These are phyloP conservation scores for Balanococcus diminutus DNA, from an alignment of 2,888 invertebrate genomes.

Conservation along the genomic window DNA sequence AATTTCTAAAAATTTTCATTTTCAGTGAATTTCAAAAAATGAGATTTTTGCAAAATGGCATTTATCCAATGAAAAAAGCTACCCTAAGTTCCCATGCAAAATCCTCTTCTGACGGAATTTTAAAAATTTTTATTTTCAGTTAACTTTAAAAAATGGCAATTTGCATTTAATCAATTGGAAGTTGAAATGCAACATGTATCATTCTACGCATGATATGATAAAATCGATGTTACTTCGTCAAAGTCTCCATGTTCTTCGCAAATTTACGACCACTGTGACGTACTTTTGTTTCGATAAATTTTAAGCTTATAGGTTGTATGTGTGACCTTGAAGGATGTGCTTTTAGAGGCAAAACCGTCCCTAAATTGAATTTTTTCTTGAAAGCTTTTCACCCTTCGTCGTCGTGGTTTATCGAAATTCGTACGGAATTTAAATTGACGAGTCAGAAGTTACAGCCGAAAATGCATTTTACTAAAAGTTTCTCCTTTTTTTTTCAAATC, in stretches of 20 bases:
- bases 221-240: background rate
- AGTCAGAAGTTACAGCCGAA: background rate
- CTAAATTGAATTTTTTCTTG: background rate
- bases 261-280: background rate
- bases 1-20: too few relatives aligned
- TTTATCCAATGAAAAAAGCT: too few relatives aligned
- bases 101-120: too few relatives aligned
- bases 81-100: too few relatives aligned
- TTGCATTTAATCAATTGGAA: too few relatives aligned
- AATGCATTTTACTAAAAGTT: background rate
- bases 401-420: background rate
- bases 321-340: background rate
- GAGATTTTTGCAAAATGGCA: too few relatives aligned
- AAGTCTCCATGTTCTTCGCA: background rate
- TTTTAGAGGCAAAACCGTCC: background rate
- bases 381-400: background rate
- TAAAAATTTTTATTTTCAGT: too few relatives aligned
- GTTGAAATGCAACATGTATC: background rate
- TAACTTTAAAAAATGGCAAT: too few relatives aligned
- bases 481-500: background rate
- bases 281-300: background rate
- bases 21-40: too few relatives aligned
- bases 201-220: background rate
- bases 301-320: background rate
- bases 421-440: background rate